A percentile compares a stretch with the other conserved stretches of the same genome.
Evolutionary conservation across 1,140 invertebrate species (phyloP).

Genomic region (Lepidurus packardi): DNA sequence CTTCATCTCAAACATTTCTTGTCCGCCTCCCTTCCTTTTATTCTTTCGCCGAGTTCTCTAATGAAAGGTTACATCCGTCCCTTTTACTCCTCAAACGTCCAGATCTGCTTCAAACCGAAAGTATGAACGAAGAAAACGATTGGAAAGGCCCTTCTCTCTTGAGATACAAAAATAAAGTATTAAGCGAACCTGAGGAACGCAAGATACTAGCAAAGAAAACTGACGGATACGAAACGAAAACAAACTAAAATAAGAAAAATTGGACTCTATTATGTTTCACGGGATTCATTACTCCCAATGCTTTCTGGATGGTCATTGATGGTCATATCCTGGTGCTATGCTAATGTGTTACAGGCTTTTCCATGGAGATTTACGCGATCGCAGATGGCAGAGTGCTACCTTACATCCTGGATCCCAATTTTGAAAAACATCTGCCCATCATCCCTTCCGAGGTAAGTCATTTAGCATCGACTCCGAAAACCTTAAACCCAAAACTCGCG

Average conservation of each 20-base stretch:
- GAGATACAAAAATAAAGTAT: background rate
- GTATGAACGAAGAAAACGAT: too few species aligned
- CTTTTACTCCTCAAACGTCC: background rate
- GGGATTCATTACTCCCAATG: background rate
- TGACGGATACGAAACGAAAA: background rate
- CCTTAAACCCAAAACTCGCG: background rate
- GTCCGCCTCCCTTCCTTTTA: conserved; percentile 23
- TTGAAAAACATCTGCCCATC: conserved; percentile 77
- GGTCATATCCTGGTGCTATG: conserved; percentile 21
- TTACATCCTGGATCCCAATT: conserved; percentile 80
- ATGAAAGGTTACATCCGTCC: background rate
- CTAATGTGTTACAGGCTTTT: conserved; percentile 54
- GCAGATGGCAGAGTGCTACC: conserved; percentile 73
- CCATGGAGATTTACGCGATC: conserved; percentile 84
- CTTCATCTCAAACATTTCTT: background rate
- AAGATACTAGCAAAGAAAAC: background rate
- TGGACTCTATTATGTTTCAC: background rate
- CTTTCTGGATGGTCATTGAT: background rate
- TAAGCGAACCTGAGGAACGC: background rate
- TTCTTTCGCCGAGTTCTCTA: background rate
- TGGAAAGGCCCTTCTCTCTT: too few species aligned
- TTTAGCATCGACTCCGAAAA: background rate
- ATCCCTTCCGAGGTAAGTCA: conserved; percentile 77
- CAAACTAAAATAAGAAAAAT: background rate
- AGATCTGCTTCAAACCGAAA: too few species aligned